Conservation (phyloP, 64 coral and sea anemone species). For the Anthopleura sola region DNA sequence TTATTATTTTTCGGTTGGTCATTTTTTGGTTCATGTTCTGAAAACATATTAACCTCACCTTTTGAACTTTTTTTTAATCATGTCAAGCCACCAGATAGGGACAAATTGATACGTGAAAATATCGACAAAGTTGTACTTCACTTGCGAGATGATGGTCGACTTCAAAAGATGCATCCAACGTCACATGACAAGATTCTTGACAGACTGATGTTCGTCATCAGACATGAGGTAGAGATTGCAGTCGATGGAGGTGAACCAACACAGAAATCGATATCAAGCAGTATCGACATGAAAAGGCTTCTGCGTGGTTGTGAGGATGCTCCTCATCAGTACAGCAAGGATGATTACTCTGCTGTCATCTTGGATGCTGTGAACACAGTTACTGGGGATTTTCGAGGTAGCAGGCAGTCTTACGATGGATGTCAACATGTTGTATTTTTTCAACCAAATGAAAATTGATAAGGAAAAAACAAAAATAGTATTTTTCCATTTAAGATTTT, state of each 20-base stretch:
- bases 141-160: not conserved
- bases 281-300: not conserved
- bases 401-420: not conserved
- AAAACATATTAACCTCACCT: too few relatives aligned
- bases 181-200: not conserved
- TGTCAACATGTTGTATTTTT: not conserved
- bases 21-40: too few relatives aligned
- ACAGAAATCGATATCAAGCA: not conserved
- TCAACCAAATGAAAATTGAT: not conserved
- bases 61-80: not conserved
- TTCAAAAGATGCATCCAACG: not conserved
- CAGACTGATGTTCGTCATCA: not conserved
- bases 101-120: not conserved
- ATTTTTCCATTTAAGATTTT: too few relatives aligned
- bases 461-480: too few relatives aligned
- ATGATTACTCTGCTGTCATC: not conserved
- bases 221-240: not conserved
- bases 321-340: not conserved
- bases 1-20: too few relatives aligned
- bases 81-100: not conserved
- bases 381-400: not conserved
- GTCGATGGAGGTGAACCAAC: not conserved
- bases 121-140: not conserved
- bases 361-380: conserved; percentile 8
- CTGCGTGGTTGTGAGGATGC: not conserved